Conservation (phyloP, 2,113 vertebrate genomes). For the Sturnus vulgaris region DNA sequence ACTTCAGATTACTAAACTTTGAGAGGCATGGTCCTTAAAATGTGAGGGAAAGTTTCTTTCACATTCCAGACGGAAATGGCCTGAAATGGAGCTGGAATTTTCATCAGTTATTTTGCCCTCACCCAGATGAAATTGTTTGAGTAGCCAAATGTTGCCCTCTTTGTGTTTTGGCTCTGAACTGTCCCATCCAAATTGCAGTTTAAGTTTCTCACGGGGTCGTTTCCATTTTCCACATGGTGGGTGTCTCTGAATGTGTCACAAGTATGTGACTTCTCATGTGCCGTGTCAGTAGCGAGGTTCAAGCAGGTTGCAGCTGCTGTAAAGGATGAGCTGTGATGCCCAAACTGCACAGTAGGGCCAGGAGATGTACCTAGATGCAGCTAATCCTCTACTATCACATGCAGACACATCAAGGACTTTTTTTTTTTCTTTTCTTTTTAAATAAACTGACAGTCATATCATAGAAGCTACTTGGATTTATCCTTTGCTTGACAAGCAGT, state of each 20-base stretch:
- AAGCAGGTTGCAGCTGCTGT: not conserved
- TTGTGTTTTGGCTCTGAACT: not conserved
- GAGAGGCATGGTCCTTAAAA: not conserved
- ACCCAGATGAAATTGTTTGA: not conserved
- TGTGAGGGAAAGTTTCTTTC: fast-evolving
- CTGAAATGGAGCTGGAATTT: not conserved
- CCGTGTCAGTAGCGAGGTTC: not conserved
- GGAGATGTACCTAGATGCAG: not conserved
- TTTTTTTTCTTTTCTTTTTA: not conserved
- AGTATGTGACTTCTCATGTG: not conserved
- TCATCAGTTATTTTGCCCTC: not conserved
- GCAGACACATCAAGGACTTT: fast-evolving
- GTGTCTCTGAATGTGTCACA: not conserved
- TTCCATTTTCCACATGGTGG: not conserved
- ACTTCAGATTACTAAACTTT: not conserved
- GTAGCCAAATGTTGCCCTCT: fast-evolving
- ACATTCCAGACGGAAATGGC: not conserved
- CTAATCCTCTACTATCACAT: not conserved
- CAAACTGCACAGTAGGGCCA: not conserved
- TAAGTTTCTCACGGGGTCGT: not conserved
- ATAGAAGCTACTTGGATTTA: not conserved
- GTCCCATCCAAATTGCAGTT: not conserved
- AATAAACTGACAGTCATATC: not conserved
- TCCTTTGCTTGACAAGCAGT: not conserved
- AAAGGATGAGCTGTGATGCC: not conserved